Evolutionary conservation across 2,113 vertebrate genomes (phyloP), one percentile per base, ranked within the genome.

Genomic region (Boulengeromyrus knoepffleri): DNA sequence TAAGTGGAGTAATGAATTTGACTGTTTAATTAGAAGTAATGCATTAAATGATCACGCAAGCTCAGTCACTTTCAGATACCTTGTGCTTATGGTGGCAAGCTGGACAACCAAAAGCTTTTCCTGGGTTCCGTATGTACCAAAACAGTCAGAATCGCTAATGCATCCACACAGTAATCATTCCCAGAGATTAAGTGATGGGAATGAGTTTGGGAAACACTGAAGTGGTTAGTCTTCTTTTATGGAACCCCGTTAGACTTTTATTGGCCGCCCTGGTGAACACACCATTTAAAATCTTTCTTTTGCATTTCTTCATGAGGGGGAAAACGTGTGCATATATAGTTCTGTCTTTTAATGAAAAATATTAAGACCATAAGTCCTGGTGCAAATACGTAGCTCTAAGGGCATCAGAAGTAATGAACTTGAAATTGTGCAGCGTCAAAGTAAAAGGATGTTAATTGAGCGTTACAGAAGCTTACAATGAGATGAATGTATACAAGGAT

Each of bases 141-240:
- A 80, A 7, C 39, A 39, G 15, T 80, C 17, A 31, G 62, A 70
- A 70, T 80, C 39, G 13, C 36, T 80, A 77, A 77, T 77, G 31
- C 74, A 42, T 70, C 62, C 62, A 31, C 27, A 70, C 10, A 70
- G 62, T 70, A 70, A 70, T 70, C 62, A 70, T 70, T 70, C 62
- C 62, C 62, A 70, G 62, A 31, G n/a, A 70, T 31, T 70, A 70
- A 70, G n/a, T 70, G 31, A 42, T 39, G 74, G 36, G 70, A 77
- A 39, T 77, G 31, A 77, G 36, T 36, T 39, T 36, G 36, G 74
- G 39, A 80, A 80, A 42, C 36, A 80, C 74, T 80, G 74, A 80
- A 80, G 74, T 85, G 45, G 45, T 85, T 47, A 85, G 83, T 47
- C 83, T 80, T 31, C 10, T 56, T 87, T 87, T 87, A 87, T 87